Base-by-base conservation (phyloP, 2,888 invertebrate species). In the Chironomus riparius region DNA sequence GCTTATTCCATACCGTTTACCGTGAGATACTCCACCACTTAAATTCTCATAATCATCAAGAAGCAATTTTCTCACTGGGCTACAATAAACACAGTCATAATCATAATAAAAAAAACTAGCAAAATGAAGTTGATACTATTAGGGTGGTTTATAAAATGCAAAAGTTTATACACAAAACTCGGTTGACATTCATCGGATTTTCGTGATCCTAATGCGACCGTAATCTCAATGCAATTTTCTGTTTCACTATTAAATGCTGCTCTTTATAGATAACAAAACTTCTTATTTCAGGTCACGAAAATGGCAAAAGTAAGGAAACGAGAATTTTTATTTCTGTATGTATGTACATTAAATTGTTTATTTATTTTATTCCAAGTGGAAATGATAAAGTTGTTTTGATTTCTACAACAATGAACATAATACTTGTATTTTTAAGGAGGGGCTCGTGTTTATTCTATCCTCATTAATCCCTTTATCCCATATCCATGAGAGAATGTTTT, bases 171-270 rank as follows among this genome's bases (percentile, higher is more conserved):
- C 15, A 56, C 21, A 65, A 65, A 24, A 65, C 13, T 24, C 12
- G 18, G 65, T 13, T 38, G 65, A 65, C 65, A 22, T 71, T 71
- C 50, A 71, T 71, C 56, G 71, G 71, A 71, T 56, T 71, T 71
- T 56, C 56, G 50, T 71, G 71, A 71, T 56, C 56, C 50, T 71
- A 56, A 71, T 71, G 71, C 71, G 10, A 50, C 50, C 71, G 13
- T 56, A 50, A 28, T 38, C 48, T 56, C 50, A 15, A 71, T 71
- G 65, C 65, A 65, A 65, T 65, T 65, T 65, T 65, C 21, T 24
- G 21, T 24, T 65, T 65, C 38, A 2, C 38, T 38, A 38, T 38
- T 38, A 38, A 38, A 38, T 65, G 21, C 62, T 62, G 21, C 22
- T 21, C 65, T 56, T 56, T 56, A 15, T n/a, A 15, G 18, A 56